Percentiles rank a stretch among this genome's conserved stretches.
Conservation (phyloP, 2,797 vertebrate species). For the Crocodylus rhombifer region DNA sequence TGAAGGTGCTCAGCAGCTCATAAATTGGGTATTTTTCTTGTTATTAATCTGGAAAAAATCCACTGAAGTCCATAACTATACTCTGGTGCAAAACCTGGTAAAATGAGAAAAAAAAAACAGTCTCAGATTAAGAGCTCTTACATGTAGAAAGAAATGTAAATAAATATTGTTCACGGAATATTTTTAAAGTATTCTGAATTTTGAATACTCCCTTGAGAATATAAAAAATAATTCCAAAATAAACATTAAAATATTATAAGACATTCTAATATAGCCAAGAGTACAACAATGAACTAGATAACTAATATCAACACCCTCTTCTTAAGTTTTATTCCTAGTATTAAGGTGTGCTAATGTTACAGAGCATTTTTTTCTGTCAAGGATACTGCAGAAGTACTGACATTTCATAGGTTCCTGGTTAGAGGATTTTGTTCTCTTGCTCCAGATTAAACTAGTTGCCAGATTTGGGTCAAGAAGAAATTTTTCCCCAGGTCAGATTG, state of each 20-base stretch:
- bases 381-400: neutral
- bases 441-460: too few species aligned
- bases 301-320: neutral
- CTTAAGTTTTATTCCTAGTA: neutral
- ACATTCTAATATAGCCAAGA: neutral
- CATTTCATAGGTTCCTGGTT: neutral
- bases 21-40: neutral
- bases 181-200: too few species aligned
- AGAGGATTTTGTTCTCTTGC: neutral
- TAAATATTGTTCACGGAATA: neutral
- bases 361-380: neutral
- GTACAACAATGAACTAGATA: neutral
- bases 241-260: neutral
- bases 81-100: neutral
- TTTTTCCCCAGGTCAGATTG: too few species aligned
- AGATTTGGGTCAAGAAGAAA: too few species aligned
- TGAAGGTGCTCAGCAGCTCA: neutral
- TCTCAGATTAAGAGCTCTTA: neutral
- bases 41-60: neutral
- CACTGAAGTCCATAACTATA: neutral
- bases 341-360: neutral
- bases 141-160: neutral
- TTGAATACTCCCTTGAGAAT: neutral
- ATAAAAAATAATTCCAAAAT: constrained; percentile 23
- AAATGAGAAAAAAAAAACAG: neutral